Evolutionary conservation across 1,140 invertebrate species (phyloP).

Genomic region (Laupala kohalensis): DNA sequence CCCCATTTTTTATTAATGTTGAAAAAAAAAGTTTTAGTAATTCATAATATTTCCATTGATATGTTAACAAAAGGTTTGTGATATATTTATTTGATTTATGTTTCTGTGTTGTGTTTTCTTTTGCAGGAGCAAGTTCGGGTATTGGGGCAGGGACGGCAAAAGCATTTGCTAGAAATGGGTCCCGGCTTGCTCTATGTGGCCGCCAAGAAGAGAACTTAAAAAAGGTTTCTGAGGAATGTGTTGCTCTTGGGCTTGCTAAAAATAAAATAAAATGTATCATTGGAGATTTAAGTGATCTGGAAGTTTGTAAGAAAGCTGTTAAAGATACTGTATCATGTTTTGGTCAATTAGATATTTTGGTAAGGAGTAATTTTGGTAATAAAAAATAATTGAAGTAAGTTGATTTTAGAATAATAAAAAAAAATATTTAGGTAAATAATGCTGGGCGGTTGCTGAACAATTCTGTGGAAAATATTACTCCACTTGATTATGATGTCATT

Average conservation of each 20-base stretch:
- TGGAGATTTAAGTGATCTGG: constrained; percentile 1
- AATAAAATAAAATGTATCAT: constrained; percentile 1
- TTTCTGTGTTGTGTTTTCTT: too few relatives aligned
- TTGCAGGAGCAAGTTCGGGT: constrained; percentile 63
- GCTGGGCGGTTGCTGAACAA: constrained; percentile 73
- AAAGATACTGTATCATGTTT: constrained; percentile 39
- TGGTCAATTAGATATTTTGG: constrained; percentile 58
- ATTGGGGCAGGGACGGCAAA: constrained; percentile 74
- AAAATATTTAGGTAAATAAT: constrained; percentile 50
- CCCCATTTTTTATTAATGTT: too few relatives aligned
- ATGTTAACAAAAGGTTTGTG: too few relatives aligned
- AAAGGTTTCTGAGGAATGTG: constrained; percentile 48
- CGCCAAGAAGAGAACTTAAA: constrained; percentile 54
- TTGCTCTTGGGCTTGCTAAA: constrained; percentile 15
- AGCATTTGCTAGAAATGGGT: constrained; percentile 57
- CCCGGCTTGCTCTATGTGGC: constrained; percentile 54
- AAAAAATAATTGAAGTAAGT: neutral
- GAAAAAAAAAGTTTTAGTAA: too few relatives aligned
- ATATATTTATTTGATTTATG: too few relatives aligned
- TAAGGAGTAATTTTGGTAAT: neutral
- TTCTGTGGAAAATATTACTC: constrained; percentile 64
- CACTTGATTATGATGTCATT: constrained; percentile 51
- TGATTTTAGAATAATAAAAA: neutral
- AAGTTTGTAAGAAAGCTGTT: neutral
- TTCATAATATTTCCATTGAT: too few relatives aligned